phyloP scores from a whole-genome alignment of 1,140 invertebrate species.

The Euglossa dilemma region DNA sequence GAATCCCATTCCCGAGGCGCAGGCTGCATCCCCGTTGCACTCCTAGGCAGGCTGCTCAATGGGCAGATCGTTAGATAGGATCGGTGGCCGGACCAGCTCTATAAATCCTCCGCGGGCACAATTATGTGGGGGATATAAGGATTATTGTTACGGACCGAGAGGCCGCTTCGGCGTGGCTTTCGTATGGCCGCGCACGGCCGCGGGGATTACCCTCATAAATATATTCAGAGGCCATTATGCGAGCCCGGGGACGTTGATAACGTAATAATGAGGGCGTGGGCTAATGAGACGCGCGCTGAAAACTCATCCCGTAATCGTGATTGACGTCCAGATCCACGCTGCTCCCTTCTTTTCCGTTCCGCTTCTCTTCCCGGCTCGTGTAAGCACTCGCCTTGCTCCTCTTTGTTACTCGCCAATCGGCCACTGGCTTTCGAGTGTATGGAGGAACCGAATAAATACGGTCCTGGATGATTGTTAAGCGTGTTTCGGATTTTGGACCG shows the following conservation, averaged over 20 bases:
- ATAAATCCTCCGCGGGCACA: conserved; percentile 79
- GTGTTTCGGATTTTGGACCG: no score
- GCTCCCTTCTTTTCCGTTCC: background rate
- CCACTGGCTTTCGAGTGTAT: no score
- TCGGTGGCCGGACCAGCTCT: conserved; percentile 71
- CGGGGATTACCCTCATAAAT: conserved; percentile 73
- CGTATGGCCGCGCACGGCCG: conserved; percentile 56
- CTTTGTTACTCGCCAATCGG: no score
- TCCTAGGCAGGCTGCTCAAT: conserved; percentile 73
- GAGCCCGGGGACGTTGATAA: conserved; percentile 74
- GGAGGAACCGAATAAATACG: no score
- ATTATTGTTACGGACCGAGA: conserved; percentile 75
- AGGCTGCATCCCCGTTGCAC: conserved; percentile 55
- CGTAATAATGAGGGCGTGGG: conserved; percentile 76
- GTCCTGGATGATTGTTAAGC: no score
- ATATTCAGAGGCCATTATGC: conserved; percentile 72
- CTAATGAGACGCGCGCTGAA: conserved; percentile 72
- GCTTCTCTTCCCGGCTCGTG: background rate
- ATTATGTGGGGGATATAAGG: conserved; percentile 77
- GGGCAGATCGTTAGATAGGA: conserved; percentile 78
- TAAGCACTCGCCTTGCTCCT: no score
- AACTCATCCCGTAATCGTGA: conserved; percentile 71
- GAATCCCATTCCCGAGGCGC: conserved; percentile 67
- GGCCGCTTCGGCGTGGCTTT: conserved; percentile 47
- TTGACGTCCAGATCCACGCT: conserved; percentile 57